These are phyloP conservation scores for Synanceia verrucosa DNA, from an alignment of 2,797 vertebrate species.

Conservation along the genomic window DNA sequence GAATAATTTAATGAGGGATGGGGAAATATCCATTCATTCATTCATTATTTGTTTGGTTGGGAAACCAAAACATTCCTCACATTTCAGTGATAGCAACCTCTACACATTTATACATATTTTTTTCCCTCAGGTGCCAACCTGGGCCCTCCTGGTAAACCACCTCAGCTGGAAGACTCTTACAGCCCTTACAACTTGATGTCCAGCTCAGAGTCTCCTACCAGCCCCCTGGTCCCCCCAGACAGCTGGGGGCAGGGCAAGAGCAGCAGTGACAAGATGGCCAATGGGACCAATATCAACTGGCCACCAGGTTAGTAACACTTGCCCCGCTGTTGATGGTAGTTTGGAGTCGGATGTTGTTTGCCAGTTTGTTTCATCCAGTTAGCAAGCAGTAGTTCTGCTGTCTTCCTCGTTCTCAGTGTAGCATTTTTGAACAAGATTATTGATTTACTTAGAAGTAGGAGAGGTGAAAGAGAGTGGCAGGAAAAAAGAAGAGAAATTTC, in stretches of 20 bases:
- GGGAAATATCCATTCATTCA: too few species aligned
- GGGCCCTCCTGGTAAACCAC: slow-evolving; percentile 90
- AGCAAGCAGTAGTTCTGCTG: background rate
- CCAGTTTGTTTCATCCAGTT: background rate
- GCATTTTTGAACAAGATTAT: background rate
- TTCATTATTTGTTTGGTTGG: background rate
- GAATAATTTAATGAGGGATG: background rate
- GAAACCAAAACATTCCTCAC: background rate
- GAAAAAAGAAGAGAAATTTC: background rate
- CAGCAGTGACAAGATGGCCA: slow-evolving; percentile 95
- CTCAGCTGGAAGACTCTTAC: slow-evolving; percentile 92
- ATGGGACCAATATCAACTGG: slow-evolving; percentile 98
- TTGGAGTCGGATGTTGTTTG: background rate
- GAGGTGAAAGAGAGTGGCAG: background rate
- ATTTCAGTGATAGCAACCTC: background rate
- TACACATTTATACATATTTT: background rate
- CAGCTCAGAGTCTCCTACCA: slow-evolving; percentile 92
- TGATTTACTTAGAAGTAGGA: background rate
- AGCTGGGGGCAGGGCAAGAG: slow-evolving; percentile 97
- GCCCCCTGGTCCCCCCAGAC: slow-evolving; percentile 91
- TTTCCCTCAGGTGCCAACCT: slow-evolving; percentile 86
- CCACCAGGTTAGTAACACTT: slow-evolving; percentile 87
- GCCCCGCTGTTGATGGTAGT: background rate
- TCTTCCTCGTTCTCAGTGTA: background rate
- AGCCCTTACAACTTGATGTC: slow-evolving; percentile 92